phyloP scores from a whole-genome alignment of 2,888 invertebrate genomes.

The Tetragnatha montana region DNA sequence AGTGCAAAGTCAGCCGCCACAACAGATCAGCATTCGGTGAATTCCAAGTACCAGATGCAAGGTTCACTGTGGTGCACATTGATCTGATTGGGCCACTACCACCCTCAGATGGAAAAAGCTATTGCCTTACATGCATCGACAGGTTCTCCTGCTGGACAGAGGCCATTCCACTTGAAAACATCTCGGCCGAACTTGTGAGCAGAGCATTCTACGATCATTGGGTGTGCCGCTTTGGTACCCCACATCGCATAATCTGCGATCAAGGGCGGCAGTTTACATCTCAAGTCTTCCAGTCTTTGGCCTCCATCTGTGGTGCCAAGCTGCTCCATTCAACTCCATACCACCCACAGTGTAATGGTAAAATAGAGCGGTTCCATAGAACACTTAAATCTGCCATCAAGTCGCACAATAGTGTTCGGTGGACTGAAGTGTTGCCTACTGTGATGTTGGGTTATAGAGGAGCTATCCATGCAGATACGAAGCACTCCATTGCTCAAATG shows the following conservation, averaged over 20 bases:
- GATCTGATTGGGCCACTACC: constrained; percentile 14
- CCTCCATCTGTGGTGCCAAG: too few relatives aligned
- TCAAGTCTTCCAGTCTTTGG: neutral
- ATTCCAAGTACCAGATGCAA: constrained; percentile 22
- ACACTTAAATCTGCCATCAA: neutral
- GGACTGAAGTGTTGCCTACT: constrained; percentile 24
- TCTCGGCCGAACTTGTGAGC: constrained; percentile 75
- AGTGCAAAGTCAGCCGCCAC: neutral
- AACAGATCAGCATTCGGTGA: neutral
- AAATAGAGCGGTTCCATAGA: neutral
- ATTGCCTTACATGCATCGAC: constrained; percentile 33
- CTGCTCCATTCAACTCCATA: constrained; percentile 8
- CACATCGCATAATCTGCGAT: neutral
- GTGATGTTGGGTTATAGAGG: constrained; percentile 12
- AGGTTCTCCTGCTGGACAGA: constrained; percentile 15
- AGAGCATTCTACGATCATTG: constrained; percentile 75
- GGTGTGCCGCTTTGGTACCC: constrained; percentile 74
- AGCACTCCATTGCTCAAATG: constrained; percentile 38
- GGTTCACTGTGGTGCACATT: constrained; percentile 22
- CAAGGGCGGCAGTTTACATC: constrained; percentile 27
- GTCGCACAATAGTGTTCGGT: neutral
- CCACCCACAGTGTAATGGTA: constrained; percentile 28
- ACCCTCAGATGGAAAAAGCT: constrained; percentile 15
- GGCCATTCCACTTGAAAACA: constrained; percentile 73
- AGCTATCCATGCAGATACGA: neutral